Evolutionary conservation across 2,797 vertebrate species (phyloP), one percentile per base, ranked within the genome.

Genomic region (Novumbra hubbsi): DNA sequence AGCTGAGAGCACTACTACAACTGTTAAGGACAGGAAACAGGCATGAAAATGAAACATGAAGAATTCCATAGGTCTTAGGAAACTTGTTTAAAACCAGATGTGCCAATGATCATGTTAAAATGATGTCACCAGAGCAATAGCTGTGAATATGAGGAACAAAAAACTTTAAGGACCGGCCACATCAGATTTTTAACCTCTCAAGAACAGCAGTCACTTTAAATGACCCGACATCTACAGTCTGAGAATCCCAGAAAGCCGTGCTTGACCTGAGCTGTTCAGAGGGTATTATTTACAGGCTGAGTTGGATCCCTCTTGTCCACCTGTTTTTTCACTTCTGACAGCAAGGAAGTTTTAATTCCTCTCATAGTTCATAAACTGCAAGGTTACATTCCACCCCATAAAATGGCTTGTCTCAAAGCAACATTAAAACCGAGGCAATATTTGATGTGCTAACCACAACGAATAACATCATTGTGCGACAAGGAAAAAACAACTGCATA

Each of bases 281-380:
- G 74, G 64, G 49, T 45, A 70, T 72, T 88, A 89, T 93, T 91
- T 92, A 91, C 89, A 79, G 75, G 38, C 78, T 81, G 76, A 74
- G 82, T 84, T 87, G 76, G 82, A 89, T 87, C 84, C 75, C 77
- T 64, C 60, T 73, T 55, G 78, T 86, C 84, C 91, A 92, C 87
- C 89, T 92, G 91, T 85, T 92, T 85, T 88, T 91, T 74, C 75
- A 79, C 81, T 90, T 82, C 75, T 70, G 71, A 73, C 24, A 62
- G 75, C 70, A 66, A 81, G 75, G 85, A 68, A 75, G 70, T 85
- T 87, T 79, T 30, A 75, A 84, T 84, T 90, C 63, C 71, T 76
- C 73, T 76, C 82, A 80, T 83, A 84, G 88, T 78, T 88, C 79
- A 84, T 49, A 55, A 65, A 52, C 62, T 9, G 70, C 64, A 30